Base-by-base conservation (phyloP, 2,797 vertebrate species). In the Apogon talboti region DNA sequence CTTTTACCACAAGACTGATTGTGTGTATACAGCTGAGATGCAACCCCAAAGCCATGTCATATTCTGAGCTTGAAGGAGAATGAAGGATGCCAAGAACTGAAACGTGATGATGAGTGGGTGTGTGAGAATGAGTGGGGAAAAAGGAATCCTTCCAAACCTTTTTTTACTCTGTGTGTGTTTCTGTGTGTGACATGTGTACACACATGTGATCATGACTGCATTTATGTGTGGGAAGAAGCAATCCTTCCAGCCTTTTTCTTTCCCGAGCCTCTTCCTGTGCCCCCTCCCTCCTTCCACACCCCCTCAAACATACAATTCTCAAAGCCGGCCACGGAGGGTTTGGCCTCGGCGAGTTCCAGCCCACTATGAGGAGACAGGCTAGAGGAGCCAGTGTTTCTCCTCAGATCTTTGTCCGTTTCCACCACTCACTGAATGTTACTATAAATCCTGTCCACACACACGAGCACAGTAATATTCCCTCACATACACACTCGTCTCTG, bases 141-240 rank as follows among this genome's bases (percentile, higher is more conserved):
- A 78, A 64, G 74, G 65, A 82, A 66, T 49, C 63, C 66, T 71
- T 87, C 81, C 83, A 86, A 87, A 69, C 21, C 33, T 47, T 74
- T 42, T 24, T 37, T 74, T 79, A 62, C 44, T 35, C 53, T 60
- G 5, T 43, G 24, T 51, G 40, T 64, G 46, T 48, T 28, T 74
- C 49, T 76, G 67, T 79, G 70, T 72, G 72, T 63, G 62, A 44
- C 78, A 87, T 87, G 81, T 82, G 82, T 72, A 57, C 11, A 38
- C 66, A 76, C 87, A 89, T 81, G 87, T 86, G 83, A 87, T 88
- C 83, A 78, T 73, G 76, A 82, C 74, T 67, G 83, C 71, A 70
- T 82, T 83, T 81, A 78, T 85, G 85, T 87, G 89, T 88, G 87
- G 81, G 90, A 87, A 89, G 78, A 78, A 83, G 81, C 80, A 88